Evolutionary conservation across 2,888 invertebrate genomes (phyloP), one percentile per base, ranked within the genome.

Genomic region (Eurytoma californica): DNA sequence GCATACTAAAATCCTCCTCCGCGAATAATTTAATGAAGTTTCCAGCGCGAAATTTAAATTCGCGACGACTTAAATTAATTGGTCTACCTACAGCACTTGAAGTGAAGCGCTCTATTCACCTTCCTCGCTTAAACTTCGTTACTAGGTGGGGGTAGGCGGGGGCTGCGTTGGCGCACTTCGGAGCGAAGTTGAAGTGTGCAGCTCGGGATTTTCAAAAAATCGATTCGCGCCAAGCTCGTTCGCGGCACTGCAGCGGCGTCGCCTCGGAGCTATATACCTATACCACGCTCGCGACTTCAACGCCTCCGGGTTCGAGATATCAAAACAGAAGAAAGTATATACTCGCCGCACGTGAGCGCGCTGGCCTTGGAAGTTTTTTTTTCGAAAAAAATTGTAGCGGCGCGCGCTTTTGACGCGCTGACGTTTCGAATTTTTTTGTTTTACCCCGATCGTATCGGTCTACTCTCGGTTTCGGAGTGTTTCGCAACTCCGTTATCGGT

Each of bases 131-230:
- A 39, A 63, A 63, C 9, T 13, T 9, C 39, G 30, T 1, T 0
- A 39, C 24, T 9, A 1, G 39, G 39, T 39, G 9, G 39, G 39
- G 39, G 7, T 39, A 39, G 39, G 39, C 39, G 39, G 39, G 1
- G 39, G 39, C 39, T 7, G 39, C 39, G 39, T 39, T 39, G 39
- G 39, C 39, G 39, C 39, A 39, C 39, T 39, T 39, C 39, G 39
- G 39, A 39, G 39, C 39, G 39, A 39, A 39, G 39, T 39, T 39
- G 39, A 39, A 39, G 39, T 39, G 7, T 24, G 39, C 12, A 16
- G 55, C 39, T 30, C 5, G 30, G 55, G 20, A 39, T 55, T 72
- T 72, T 63, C 16, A 20, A 72, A 72, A 69, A 72, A 72, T 65
- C 55, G 63, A 72, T 72, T 61, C 51, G 72, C 61, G 68, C 55